phyloP scores from a whole-genome alignment of 2,797 vertebrate genomes.

The Leptatherina wallacei region DNA sequence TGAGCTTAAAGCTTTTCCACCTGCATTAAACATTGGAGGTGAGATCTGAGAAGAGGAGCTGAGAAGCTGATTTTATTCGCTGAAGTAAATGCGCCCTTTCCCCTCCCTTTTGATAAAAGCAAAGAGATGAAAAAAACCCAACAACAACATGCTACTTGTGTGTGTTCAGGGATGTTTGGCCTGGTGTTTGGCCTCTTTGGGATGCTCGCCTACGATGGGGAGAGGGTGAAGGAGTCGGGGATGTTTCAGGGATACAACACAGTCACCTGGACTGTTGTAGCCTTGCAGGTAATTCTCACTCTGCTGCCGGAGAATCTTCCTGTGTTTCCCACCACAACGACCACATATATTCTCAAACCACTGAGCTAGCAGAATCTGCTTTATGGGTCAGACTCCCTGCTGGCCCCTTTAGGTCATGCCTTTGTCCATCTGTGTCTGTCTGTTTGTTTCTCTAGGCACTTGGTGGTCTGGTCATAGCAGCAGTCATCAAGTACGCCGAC shows the following conservation, averaged over 20 bases:
- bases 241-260: constrained; percentile 98
- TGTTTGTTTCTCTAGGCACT: constrained; percentile 88
- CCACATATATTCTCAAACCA: not conserved
- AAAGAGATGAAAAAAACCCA: too few relatives aligned
- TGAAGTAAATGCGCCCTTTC: not conserved
- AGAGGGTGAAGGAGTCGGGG: constrained; percentile 89
- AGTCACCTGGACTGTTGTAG: constrained; percentile 93
- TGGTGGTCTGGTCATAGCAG: constrained; percentile 96
- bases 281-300: constrained; percentile 88
- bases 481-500: constrained; percentile 99
- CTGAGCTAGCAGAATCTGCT: constrained; percentile 8
- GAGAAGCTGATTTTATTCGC: not conserved
- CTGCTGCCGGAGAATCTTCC: not conserved
- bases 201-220: constrained; percentile 93
- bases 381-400: constrained; percentile 24
- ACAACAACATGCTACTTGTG: not conserved
- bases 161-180: constrained; percentile 91
- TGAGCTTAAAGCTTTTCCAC: constrained; percentile 49
- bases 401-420: constrained; percentile 46
- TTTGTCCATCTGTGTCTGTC: constrained; percentile 67
- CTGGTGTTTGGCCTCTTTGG: constrained; percentile 94
- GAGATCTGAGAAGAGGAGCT: not conserved
- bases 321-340: constrained; percentile 1
- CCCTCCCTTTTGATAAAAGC: not conserved
- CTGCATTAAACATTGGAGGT: constrained; percentile 39